phyloP scores from a whole-genome alignment of 1,140 invertebrate species.

The Cydia pomonella region DNA sequence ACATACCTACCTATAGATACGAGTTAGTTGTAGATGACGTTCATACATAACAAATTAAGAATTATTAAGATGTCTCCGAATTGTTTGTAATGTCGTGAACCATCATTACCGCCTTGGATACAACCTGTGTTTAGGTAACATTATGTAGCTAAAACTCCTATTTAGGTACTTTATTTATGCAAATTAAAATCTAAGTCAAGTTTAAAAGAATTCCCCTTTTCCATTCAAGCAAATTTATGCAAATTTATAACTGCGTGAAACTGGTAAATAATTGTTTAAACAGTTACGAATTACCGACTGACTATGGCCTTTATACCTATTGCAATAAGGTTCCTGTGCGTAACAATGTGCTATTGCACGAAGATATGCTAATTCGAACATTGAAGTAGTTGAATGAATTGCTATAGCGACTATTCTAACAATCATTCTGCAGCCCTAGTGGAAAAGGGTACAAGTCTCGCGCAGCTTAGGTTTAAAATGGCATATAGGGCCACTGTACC shows the following conservation, averaged over 20 bases:
- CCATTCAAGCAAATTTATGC: conserved; percentile 17
- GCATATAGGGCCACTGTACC: too few relatives aligned
- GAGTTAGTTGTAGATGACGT: too few relatives aligned
- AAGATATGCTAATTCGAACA: conserved; percentile 1
- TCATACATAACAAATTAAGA: too few relatives aligned
- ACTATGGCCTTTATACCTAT: not conserved
- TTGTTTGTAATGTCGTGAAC: too few relatives aligned
- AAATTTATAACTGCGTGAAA: conserved; percentile 20
- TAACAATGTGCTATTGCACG: conserved; percentile 7
- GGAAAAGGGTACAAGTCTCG: too few relatives aligned
- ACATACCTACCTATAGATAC: too few relatives aligned
- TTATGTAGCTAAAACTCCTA: not conserved
- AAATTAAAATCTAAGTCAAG: conserved; percentile 10
- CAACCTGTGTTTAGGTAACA: not conserved
- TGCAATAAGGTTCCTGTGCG: not conserved
- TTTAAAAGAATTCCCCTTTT: not conserved
- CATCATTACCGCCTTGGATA: not conserved
- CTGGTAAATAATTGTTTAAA: conserved; percentile 21
- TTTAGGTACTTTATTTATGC: not conserved
- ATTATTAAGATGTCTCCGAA: too few relatives aligned
- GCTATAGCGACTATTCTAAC: not conserved
- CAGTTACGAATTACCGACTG: not conserved
- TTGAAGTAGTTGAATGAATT: conserved; percentile 6
- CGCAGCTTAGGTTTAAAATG: too few relatives aligned
- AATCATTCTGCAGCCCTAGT: too few relatives aligned